Base-by-base conservation (phyloP, 1,140 invertebrate species). In the Popillia japonica region DNA sequence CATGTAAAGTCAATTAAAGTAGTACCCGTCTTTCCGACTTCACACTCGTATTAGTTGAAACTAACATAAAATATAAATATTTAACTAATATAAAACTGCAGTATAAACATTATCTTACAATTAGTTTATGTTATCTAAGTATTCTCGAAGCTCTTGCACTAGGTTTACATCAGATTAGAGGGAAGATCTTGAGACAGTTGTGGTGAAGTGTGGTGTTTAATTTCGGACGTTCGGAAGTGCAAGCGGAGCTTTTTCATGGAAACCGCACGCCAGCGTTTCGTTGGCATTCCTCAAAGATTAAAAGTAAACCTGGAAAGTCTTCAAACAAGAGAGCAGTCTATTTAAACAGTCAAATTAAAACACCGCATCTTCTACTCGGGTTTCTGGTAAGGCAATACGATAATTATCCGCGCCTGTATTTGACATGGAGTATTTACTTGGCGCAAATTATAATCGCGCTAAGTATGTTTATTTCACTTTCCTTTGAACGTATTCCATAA, bases 281-380 rank as follows among this genome's bases (percentile, higher is more conserved):
- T 40, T 42, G n/a, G 72, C 72, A 27, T 8, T 40, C 27, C 40
- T 73, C 72, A 40, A 14, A 73, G 72, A 73, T 73, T 73, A 73
- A 73, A 73, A 73, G 72, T 73, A 73, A 73, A 73, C 72, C 40
- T 17, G 10, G 40, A 42, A 73, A 40, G n/a, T 73, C 72, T 73
- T 73, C 40, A 42, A 40, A 40, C 72, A 73, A 73, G 40, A 73
- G 72, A 40, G 40, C 72, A 73, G 23, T 40, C 34, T 73, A 27
- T 73, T 73, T 73, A 73, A 73, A 73, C 72, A 73, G 72, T 73
- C 14, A 73, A 73, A 73, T 73, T 73, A 73, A 73, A 73, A 41
- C 34, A 73, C 72, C 72, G 61, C 61, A 20, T 9, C 59, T 64
- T 64, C 17, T 22, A 64, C 72, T 27, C 72, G n/a, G 27, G 20